phyloP scores from a whole-genome alignment of 1,140 invertebrate species.

The Pachypsylla venusta region DNA sequence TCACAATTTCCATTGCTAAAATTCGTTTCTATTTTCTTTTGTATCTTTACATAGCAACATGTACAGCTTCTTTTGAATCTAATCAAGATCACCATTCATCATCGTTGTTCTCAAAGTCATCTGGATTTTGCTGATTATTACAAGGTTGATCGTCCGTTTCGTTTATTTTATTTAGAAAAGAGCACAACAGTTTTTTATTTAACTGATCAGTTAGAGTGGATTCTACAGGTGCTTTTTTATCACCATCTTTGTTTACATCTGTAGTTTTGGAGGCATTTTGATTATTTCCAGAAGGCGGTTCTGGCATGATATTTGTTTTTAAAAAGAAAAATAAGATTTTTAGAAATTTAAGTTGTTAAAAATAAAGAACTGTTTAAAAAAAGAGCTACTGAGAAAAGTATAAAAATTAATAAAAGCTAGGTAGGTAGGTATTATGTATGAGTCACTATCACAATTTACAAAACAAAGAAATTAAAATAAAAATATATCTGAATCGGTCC shows the following conservation, averaged over 20 bases:
- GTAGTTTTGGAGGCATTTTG: slow-evolving; percentile 2
- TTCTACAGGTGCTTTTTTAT: neutral
- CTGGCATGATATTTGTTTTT: neutral
- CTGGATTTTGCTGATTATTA: no score
- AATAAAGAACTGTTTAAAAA: no score
- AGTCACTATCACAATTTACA: no score
- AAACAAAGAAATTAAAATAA: no score
- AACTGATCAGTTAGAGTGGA: slow-evolving; percentile 21
- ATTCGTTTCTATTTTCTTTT: neutral
- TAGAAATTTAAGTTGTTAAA: no score
- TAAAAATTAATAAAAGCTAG: no score
- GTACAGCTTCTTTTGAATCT: neutral
- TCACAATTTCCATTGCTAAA: neutral
- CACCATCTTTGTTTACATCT: neutral
- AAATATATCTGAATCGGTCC: no score
- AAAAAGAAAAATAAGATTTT: no score
- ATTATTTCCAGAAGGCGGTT: neutral
- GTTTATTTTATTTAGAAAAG: slow-evolving; percentile 21
- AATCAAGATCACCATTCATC: neutral
- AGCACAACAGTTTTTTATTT: slow-evolving; percentile 23
- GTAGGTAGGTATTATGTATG: no score
- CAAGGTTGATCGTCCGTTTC: neutral
- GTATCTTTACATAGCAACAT: neutral
- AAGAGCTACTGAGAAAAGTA: no score
- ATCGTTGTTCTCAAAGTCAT: neutral